Base-by-base conservation (phyloP, 2,888 invertebrate species). In the Onchidella celtica region DNA sequence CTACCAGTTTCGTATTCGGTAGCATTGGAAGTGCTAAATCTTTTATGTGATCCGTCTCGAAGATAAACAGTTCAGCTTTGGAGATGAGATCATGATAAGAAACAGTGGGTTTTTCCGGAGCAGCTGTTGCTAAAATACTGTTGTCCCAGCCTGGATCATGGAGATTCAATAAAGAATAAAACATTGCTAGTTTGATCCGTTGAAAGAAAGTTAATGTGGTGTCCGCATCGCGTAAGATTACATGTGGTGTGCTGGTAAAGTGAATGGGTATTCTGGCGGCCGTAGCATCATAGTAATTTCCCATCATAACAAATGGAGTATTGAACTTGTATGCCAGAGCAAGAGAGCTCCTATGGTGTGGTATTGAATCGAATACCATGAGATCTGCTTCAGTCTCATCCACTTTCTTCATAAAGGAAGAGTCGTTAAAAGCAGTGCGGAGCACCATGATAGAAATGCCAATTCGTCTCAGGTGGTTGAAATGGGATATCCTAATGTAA, bases 21-120 rank as follows among this genome's bases (percentile, higher is more conserved):
- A 85, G 63, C 3, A 34, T 59, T 21, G 84, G 83, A 4, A 87
- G 65, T 21, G 85, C 79, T 4, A 83, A 80, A 2, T 66, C 80
- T n/a, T 89, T 47, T 0, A 87, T 65, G 32, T 69, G 68, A 47
- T 89, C 88, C 3, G 29, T 32, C 9, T 86, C 86, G 3, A 83
- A n/a, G 6, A 89, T 65, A 77, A 83, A 84, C 63, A 79, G 21
- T 61, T 72, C 63, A 36, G 79, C 79, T 40, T 72, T 63, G 11
- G 11, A 6, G n/a, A 14, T 73, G 36, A 17, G 59, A 36, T 14
- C 29, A 24, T n/a, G 47, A 36, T 17, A 73, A 65, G 1, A 80
- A 29, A 21, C 55, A 40, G 1, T 79, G 74, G 72, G 32, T 79
- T 29, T 83, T 69, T 17, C 80, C 78, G 85, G 83, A n/a, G 75